A percentile compares a stretch with the other conserved stretches of the same genome.
These are phyloP conservation scores for Spongia lamella DNA, from an alignment of 37 sponge, comb jelly and placozoan genomes.

Conservation along the genomic window DNA sequence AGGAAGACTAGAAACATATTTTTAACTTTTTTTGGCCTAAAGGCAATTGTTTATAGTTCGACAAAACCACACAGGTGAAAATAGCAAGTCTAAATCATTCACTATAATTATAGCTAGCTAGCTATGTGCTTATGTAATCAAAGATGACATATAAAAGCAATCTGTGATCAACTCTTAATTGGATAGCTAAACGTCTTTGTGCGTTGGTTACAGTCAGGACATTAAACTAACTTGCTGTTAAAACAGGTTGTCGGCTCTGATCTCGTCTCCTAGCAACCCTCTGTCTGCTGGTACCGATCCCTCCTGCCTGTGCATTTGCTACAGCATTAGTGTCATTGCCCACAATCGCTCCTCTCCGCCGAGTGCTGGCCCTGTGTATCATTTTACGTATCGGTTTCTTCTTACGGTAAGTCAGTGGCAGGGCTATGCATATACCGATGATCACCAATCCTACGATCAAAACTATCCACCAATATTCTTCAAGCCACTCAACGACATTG, in stretches of 20 bases:
- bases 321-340: conserved; percentile 1
- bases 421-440: conserved; percentile 54
- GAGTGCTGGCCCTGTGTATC: conserved; percentile 15
- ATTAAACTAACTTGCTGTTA: conserved; percentile 21
- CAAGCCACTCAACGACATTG: conserved; percentile 61
- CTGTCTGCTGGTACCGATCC: conserved; percentile 15
- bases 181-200: too few species aligned
- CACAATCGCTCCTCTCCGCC: neutral
- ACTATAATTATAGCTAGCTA: too few species aligned
- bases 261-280: neutral
- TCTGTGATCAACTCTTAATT: too few species aligned
- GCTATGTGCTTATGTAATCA: too few species aligned
- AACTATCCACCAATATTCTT: conserved; percentile 77
- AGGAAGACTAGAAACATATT: too few species aligned
- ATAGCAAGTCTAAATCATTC: too few species aligned
- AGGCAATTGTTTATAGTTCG: too few species aligned
- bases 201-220: too few species aligned
- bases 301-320: conserved; percentile 24
- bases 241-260: too few species aligned
- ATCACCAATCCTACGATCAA: conserved; percentile 52
- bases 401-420: conserved; percentile 79
- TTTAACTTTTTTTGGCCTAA: too few species aligned
- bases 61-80: too few species aligned
- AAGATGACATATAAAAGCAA: too few species aligned
- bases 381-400: conserved; percentile 49